phyloP scores from a whole-genome alignment of 2,888 invertebrate genomes.

The Drosophila barbarae region DNA sequence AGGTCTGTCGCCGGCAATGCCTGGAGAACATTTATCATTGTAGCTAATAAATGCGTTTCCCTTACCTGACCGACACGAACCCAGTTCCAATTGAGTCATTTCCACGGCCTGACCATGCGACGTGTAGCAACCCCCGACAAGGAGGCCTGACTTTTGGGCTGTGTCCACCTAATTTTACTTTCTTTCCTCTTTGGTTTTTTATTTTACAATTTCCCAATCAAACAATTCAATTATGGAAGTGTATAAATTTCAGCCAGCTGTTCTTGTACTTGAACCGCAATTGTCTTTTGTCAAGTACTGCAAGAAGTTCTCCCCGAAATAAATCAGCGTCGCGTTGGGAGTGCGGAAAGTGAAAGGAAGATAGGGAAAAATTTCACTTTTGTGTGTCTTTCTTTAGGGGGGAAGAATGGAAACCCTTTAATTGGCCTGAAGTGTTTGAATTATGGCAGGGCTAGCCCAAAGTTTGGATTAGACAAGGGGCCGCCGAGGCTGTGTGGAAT shows the following conservation, averaged over 20 bases:
- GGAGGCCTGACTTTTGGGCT: constrained; percentile 21
- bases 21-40: constrained; percentile 67
- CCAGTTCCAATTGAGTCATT: constrained; percentile 70
- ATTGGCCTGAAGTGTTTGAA: constrained; percentile 43
- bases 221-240: constrained; percentile 64
- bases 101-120: background rate
- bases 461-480: constrained; percentile 1
- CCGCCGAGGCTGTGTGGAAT: background rate
- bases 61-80: constrained; percentile 53
- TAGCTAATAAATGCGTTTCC: constrained; percentile 69
- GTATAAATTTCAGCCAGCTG: constrained; percentile 51
- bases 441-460: background rate
- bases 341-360: constrained; percentile 33
- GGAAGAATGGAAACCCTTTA: constrained; percentile 31
- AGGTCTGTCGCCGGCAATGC: constrained; percentile 25
- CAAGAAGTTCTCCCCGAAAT: constrained; percentile 24
- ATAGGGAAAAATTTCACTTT: constrained; percentile 1
- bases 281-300: constrained; percentile 48
- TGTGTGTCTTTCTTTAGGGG: background rate
- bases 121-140: constrained; percentile 18
- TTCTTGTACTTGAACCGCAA: constrained; percentile 57
- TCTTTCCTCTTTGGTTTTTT: constrained; percentile 11
- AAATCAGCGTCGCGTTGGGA: constrained; percentile 25
- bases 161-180: constrained; percentile 33
- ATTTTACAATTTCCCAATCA: constrained; percentile 31